Evolutionary conservation across 2,797 vertebrate species (phyloP).

Genomic region (Scolopax bukidnonensis): DNA sequence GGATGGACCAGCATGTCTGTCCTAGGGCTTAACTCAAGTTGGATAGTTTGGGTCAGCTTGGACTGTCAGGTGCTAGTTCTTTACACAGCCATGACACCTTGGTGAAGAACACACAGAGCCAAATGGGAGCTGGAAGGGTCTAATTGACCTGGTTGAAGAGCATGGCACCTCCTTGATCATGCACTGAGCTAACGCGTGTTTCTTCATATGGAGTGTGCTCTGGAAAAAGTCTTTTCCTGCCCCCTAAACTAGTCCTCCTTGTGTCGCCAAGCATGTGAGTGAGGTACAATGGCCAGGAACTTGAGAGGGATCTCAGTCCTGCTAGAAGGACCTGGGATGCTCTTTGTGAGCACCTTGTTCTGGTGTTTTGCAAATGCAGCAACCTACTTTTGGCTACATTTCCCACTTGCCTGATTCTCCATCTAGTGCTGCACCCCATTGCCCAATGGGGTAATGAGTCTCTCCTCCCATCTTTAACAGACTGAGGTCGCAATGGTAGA

Average conservation of each 20-base stretch:
- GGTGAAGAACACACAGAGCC: neutral
- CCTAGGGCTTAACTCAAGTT: neutral
- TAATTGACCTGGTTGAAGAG: neutral
- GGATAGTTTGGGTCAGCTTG: neutral
- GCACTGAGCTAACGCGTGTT: rapidly evolving
- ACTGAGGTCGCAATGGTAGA: neutral
- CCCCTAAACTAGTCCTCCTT: neutral
- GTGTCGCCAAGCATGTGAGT: rapidly evolving
- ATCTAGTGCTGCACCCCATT: neutral
- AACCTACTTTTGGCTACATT: rapidly evolving
- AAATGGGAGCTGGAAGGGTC: neutral
- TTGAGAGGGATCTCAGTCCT: neutral
- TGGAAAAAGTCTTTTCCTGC: neutral
- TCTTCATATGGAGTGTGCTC: neutral
- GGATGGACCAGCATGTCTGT: rapidly evolving
- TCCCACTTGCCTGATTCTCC: neutral
- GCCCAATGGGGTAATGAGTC: rapidly evolving
- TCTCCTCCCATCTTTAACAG: neutral
- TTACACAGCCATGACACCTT: rapidly evolving
- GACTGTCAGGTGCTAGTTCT: rapidly evolving
- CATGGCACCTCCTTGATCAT: rapidly evolving
- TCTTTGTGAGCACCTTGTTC: neutral
- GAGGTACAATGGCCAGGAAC: neutral
- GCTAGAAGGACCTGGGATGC: neutral
- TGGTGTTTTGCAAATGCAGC: rapidly evolving